These are phyloP conservation scores for Uloborus plumipes DNA, from an alignment of 2,888 invertebrate species.

Conservation along the genomic window DNA sequence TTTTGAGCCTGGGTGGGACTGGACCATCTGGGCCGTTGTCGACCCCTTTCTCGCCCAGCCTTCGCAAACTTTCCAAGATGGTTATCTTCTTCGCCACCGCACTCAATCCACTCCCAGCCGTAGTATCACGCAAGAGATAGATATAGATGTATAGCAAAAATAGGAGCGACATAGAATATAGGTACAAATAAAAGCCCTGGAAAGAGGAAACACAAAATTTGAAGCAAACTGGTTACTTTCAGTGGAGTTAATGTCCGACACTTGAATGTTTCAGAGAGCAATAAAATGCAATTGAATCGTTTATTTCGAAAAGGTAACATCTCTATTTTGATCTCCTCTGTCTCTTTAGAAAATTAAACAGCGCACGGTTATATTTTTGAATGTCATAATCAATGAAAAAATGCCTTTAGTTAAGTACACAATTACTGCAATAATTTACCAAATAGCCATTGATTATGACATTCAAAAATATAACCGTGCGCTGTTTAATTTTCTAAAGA, in stretches of 20 bases:
- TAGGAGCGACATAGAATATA: constrained; percentile 91
- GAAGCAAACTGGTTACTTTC: no score
- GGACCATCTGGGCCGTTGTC: constrained; percentile 61
- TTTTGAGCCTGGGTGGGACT: constrained; percentile 69
- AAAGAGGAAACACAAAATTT: constrained; percentile 44
- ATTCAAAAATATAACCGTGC: no score
- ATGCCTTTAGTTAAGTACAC: no score
- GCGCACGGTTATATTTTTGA: no score
- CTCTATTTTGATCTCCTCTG: no score
- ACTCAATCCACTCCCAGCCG: constrained; percentile 50
- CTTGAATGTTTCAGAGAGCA: no score
- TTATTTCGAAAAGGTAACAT: no score
- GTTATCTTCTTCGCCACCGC: constrained; percentile 58
- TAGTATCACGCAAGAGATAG: constrained; percentile 86
- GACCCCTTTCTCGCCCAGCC: constrained; percentile 58
- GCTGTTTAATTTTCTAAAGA: no score
- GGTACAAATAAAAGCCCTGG: constrained; percentile 90
- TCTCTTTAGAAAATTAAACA: no score
- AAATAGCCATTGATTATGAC: no score
- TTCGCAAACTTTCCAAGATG: constrained; percentile 58
- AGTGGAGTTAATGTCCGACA: neutral
- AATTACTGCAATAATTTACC: no score
- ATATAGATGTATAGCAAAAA: constrained; percentile 95
- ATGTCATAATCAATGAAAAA: no score
- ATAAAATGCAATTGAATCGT: neutral